Evolutionary conservation across 2,888 invertebrate species (phyloP), one percentile per base, ranked within the genome.

Genomic region (Dugesia japonica): DNA sequence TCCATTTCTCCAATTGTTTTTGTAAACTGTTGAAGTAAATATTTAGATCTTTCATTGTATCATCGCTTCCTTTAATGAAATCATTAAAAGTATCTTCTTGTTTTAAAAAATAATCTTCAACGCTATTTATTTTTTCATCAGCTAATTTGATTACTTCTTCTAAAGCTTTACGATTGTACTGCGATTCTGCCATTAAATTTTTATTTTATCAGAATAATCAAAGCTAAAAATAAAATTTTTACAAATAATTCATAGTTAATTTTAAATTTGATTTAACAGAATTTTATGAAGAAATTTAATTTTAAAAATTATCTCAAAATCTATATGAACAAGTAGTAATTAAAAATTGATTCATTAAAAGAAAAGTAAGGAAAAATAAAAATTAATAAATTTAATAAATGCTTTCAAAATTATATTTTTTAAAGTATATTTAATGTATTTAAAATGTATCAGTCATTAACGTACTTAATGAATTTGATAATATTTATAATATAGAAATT

Each of bases 1-100:
- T 71, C 71, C 71, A 71, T 71, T 26, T 71, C 9, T 71, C 71
- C 20, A 71, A 26, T 71, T 71, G 71, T 26, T 71, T 71, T 20
- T n/a, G 20, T 23, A 71, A n/a, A 71, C 26, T 71, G 20, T 71
- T n/a, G n/a, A 71, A 71, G n/a, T 71, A 71, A 20, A 23, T n/a
- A 26, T 71, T 71, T 7, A 71, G 20, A 23, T 71, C 71, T n/a
- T n/a, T 26, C 26, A 26, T 71, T n/a, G 71, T 71, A 26, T 23
- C 71, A 23, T 71, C 71, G 26, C 13, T 15, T n/a, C 26, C 71
- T 71, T 71, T 71, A 71, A n/a, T 23, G 26, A 23, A 71, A 71
- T 23, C 23, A 71, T 26, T 71, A 26, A 23, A 71, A 13, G 20
- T 26, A 20, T 71, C 26, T 23, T 71, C 26, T 26, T 71, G 20